These are phyloP conservation scores for Lypha dubia DNA, from an alignment of 2,888 invertebrate species.

Conservation along the genomic window DNA sequence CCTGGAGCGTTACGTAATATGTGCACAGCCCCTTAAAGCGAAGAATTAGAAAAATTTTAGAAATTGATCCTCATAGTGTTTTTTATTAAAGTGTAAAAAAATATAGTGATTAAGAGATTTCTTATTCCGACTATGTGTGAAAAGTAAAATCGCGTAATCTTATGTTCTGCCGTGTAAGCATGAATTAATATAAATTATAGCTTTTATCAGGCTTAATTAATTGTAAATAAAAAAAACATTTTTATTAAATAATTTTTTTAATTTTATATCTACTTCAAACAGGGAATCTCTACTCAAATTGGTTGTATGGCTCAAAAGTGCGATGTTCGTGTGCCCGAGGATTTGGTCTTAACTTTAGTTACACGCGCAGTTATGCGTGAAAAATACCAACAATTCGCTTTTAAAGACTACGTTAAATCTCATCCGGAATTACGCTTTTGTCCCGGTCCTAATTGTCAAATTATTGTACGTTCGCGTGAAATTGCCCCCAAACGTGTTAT, in stretches of 20 bases:
- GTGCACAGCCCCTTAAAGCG: too few species aligned
- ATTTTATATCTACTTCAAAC: neutral
- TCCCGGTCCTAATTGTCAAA: conserved; percentile 97
- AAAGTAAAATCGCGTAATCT: too few species aligned
- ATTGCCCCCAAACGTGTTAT: conserved; percentile 92
- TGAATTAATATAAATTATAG: too few species aligned
- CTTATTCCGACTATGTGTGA: too few species aligned
- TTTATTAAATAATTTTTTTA: neutral
- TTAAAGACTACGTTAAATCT: conserved; percentile 97
- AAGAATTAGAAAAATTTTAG: too few species aligned
- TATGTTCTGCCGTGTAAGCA: too few species aligned
- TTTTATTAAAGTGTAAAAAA: too few species aligned
- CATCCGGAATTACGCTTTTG: conserved; percentile 96
- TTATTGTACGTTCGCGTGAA: conserved; percentile 93
- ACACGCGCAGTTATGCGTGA: conserved; percentile 92
- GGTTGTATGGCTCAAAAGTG: conserved; percentile 99
- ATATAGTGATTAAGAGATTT: too few species aligned
- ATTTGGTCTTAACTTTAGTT: conserved; percentile 94
- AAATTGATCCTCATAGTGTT: too few species aligned
- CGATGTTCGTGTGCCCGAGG: conserved; percentile 96
- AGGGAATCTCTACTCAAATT: conserved; percentile 91
- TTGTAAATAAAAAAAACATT: too few species aligned
- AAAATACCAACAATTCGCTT: conserved; percentile 97
- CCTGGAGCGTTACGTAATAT: too few species aligned
- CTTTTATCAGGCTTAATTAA: neutral